Conservation (phyloP, 2,797 vertebrate genomes). For the Sebastes hubbsi region DNA sequence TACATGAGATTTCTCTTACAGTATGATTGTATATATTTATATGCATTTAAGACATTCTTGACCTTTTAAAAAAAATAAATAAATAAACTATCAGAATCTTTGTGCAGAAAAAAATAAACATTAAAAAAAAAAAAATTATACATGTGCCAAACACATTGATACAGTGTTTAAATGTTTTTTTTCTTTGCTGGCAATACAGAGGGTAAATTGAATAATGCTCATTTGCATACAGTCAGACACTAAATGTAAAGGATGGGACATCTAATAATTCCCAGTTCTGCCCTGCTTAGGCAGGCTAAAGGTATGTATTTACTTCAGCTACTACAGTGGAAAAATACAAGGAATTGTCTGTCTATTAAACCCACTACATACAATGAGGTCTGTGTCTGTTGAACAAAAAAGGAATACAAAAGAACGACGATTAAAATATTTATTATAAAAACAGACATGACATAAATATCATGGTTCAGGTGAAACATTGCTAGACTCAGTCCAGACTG, state of each 20-base stretch:
- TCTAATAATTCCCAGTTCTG: neutral
- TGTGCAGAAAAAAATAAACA: neutral
- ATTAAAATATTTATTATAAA: constrained; percentile 74
- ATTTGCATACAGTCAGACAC: neutral
- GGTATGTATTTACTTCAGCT: neutral
- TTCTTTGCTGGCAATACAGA: neutral
- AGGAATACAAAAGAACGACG: neutral
- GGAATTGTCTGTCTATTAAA: too few species aligned
- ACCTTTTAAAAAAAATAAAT: neutral
- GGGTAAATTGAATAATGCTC: neutral
- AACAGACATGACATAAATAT: constrained; percentile 30
- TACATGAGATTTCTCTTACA: too few species aligned
- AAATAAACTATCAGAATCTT: neutral
- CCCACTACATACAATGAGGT: neutral
- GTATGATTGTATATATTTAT: too few species aligned
- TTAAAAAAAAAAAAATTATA: too few species aligned
- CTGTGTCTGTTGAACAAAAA: neutral
- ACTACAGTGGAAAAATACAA: neutral
- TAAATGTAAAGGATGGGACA: neutral
- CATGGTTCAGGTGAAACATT: constrained; percentile 19
- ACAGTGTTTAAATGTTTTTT: neutral
- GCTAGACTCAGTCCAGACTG: constrained; percentile 12
- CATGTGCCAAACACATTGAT: neutral
- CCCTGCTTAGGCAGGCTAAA: accelerated
- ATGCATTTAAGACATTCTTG: neutral